Conservation (phyloP, 2,888 invertebrate species). For the Steinernema hermaphroditum region DNA sequence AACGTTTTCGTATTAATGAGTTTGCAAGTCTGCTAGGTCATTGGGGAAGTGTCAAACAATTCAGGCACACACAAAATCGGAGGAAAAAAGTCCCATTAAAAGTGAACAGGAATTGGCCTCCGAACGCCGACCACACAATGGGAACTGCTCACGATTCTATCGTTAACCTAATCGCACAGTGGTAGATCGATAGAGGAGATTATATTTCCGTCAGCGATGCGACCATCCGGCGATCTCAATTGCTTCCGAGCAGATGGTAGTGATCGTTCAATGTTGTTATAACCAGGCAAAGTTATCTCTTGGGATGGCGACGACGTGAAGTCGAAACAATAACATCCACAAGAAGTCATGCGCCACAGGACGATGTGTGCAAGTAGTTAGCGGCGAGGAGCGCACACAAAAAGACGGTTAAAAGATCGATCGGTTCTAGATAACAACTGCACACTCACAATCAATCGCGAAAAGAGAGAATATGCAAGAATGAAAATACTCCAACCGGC, state of each 20-base stretch:
- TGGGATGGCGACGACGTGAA: too few species aligned
- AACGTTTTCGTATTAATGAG: slow-evolving; percentile 17
- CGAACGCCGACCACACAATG: too few species aligned
- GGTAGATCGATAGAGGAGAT: slow-evolving; percentile 9
- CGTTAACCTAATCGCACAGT: neutral
- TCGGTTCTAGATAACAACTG: slow-evolving; percentile 14
- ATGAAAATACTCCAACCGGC: neutral
- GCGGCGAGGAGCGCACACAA: slow-evolving; percentile 2
- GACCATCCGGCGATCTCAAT: neutral
- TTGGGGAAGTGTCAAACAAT: neutral
- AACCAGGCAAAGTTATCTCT: too few species aligned
- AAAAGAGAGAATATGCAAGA: slow-evolving; percentile 6
- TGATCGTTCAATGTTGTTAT: too few species aligned
- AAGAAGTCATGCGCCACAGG: slow-evolving; percentile 23
- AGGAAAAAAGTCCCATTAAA: too few species aligned
- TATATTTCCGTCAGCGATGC: slow-evolving; percentile 13
- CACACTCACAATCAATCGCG: neutral
- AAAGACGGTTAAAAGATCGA: slow-evolving; percentile 4
- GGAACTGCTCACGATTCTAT: too few species aligned
- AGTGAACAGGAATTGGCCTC: too few species aligned
- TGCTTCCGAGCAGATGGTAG: neutral
- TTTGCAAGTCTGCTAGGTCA: neutral
- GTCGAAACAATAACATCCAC: too few species aligned
- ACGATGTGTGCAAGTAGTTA: slow-evolving; percentile 9
- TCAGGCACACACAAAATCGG: too few species aligned